Evolutionary conservation across 1,140 invertebrate species (phyloP).

Genomic region (Steinernema khuongi): DNA sequence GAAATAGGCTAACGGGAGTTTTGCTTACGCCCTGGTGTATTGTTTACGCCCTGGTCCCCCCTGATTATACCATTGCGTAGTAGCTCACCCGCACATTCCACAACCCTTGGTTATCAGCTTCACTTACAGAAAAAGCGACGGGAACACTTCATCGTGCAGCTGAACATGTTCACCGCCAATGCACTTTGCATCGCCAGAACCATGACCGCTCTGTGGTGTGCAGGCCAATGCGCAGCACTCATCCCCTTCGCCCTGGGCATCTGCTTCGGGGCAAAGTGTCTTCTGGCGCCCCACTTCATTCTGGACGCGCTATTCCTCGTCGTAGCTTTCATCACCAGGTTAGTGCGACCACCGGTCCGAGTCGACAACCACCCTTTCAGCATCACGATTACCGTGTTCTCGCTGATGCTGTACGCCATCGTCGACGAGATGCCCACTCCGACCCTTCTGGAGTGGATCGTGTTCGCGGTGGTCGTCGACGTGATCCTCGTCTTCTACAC

Average conservation of each 20-base stretch:
- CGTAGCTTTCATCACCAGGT: not conserved
- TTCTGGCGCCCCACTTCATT: slow-evolving; percentile 1
- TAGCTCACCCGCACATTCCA: too few relatives aligned
- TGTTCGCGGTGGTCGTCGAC: slow-evolving; percentile 2
- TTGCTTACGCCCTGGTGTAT: too few relatives aligned
- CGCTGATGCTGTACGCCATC: slow-evolving; percentile 1
- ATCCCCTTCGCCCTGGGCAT: not conserved
- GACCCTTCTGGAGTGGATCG: slow-evolving; percentile 1
- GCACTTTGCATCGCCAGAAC: not conserved
- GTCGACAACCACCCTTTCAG: slow-evolving; percentile 2
- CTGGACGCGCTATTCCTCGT: not conserved
- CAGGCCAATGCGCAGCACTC: not conserved
- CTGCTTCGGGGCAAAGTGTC: not conserved
- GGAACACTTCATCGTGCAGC: not conserved
- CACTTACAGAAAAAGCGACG: not conserved
- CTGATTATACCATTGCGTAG: too few relatives aligned
- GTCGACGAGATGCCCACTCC: slow-evolving; percentile 8
- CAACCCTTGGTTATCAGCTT: not conserved
- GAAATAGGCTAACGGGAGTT: too few relatives aligned
- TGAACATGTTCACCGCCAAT: not conserved
- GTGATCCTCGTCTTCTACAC: slow-evolving; percentile 7
- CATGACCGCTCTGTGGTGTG: not conserved
- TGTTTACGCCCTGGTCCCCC: too few relatives aligned
- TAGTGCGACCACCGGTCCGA: not conserved
- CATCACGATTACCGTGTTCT: not conserved